phyloP scores from a whole-genome alignment of 2,888 invertebrate species.

The Taenaris catops region DNA sequence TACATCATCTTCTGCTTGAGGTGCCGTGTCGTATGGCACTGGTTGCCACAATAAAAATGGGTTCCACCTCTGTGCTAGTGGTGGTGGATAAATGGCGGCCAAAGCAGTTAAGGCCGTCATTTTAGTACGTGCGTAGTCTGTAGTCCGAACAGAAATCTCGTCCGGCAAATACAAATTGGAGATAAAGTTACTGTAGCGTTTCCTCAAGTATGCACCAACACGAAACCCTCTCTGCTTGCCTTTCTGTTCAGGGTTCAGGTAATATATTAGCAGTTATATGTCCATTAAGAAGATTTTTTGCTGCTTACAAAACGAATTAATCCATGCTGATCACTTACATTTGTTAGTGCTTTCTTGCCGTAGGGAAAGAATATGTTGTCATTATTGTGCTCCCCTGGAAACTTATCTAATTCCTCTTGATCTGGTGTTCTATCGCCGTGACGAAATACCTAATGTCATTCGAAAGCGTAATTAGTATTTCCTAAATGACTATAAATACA shows the following conservation, averaged over 20 bases:
- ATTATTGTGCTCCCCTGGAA: conserved; percentile 67
- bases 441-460: conserved; percentile 81
- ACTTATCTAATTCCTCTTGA: conserved; percentile 65
- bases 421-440: conserved; percentile 87
- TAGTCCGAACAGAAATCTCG: conserved; percentile 78
- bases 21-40: conserved; percentile 75
- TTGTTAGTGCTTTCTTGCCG: conserved; percentile 83
- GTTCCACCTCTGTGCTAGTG: conserved; percentile 77
- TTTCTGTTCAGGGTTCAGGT: too few species aligned
- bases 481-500: too few species aligned
- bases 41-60: conserved; percentile 83
- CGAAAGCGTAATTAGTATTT: neutral
- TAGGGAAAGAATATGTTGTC: conserved; percentile 75
- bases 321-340: too few species aligned
- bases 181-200: conserved; percentile 61
- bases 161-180: conserved; percentile 64
- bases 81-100: conserved; percentile 84
- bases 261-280: too few species aligned
- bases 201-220: conserved; percentile 68
- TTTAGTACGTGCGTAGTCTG: conserved; percentile 86
- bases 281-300: too few species aligned
- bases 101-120: conserved; percentile 85
- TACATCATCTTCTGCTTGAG: conserved; percentile 55
- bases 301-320: too few species aligned
- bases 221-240: conserved; percentile 71